Percentiles rank a stretch among this genome's conserved stretches.
These are phyloP conservation scores for Drosophila paranaensis DNA, from an alignment of 2,888 invertebrate genomes.

Conservation along the genomic window DNA sequence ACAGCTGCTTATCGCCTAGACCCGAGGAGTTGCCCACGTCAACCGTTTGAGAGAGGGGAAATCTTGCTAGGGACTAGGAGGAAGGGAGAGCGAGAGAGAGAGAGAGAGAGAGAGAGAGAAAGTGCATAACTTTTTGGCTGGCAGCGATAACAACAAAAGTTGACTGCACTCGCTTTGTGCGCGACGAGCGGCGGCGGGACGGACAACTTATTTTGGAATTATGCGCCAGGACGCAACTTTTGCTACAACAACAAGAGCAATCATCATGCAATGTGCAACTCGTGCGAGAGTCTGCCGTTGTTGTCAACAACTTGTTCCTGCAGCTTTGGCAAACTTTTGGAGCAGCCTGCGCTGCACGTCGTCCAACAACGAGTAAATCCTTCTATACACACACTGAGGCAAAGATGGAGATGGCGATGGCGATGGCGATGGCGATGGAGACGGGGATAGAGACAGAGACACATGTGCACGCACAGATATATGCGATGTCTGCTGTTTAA, in stretches of 20 bases:
- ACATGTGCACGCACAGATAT: neutral
- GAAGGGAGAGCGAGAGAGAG: neutral
- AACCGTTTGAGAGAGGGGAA: neutral
- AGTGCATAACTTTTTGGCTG: conserved; percentile 53
- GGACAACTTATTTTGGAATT: conserved; percentile 63
- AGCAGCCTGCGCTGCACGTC: conserved; percentile 30
- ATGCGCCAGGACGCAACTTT: conserved; percentile 67
- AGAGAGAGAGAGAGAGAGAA: neutral
- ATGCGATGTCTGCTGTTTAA: conserved; percentile 20
- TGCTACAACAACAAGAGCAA: conserved; percentile 17
- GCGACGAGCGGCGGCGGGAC: neutral
- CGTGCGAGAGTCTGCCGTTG: conserved; percentile 28
- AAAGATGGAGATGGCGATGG: no score
- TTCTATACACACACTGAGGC: conserved; percentile 4
- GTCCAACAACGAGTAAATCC: conserved; percentile 47
- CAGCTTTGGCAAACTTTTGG: conserved; percentile 29
- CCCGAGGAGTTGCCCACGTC: conserved; percentile 25
- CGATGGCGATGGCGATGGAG: neutral
- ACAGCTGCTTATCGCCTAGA: conserved; percentile 57
- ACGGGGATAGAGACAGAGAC: neutral
- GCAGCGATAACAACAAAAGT: conserved; percentile 69
- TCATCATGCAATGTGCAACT: conserved; percentile 24
- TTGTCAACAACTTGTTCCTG: conserved; percentile 58
- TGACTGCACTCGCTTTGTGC: conserved; percentile 57
- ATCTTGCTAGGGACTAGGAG: neutral